Conservation (phyloP, 92 coral and sea anemone species). For the Bergia puertoricense region DNA sequence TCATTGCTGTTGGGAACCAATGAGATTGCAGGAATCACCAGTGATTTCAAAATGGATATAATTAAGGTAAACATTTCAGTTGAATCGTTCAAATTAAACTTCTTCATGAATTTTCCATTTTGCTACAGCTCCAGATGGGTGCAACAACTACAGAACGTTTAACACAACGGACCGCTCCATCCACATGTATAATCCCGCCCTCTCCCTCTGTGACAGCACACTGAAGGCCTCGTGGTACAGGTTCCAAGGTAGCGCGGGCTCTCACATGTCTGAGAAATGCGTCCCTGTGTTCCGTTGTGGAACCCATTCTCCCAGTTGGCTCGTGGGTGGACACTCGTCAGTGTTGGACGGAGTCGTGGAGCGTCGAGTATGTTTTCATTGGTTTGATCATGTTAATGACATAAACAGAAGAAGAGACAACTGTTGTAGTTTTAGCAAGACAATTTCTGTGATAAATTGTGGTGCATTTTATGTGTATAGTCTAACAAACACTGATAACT, state of each 20-base stretch:
- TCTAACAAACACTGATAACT: not conserved
- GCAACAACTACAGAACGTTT: conserved; percentile 15
- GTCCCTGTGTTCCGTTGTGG: conserved; percentile 40
- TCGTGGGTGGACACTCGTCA: conserved; percentile 36
- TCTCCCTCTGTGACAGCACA: conserved; percentile 38
- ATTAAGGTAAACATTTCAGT: too few species aligned
- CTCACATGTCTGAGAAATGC: conserved; percentile 26
- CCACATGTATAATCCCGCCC: conserved; percentile 4
- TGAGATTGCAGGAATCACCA: too few species aligned
- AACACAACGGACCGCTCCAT: conserved; percentile 20
- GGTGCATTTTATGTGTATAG: conserved; percentile 25
- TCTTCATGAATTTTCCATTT: too few species aligned
- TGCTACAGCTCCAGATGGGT: conserved; percentile 21
- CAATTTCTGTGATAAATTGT: conserved; percentile 42
- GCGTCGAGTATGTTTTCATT: conserved; percentile 39
- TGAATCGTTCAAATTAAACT: too few species aligned
- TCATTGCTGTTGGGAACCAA: too few species aligned
- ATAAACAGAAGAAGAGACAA: not conserved
- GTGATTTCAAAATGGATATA: too few species aligned
- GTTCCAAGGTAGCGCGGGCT: conserved; percentile 44
- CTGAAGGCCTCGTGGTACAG: conserved; percentile 37
- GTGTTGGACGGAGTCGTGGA: conserved; percentile 32
- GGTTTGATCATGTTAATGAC: conserved; percentile 24
- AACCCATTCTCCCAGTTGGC: conserved; percentile 48
- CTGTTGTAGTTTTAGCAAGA: conserved; percentile 15